These are phyloP conservation scores for Megastigmus dorsalis DNA, from an alignment of 2,888 invertebrate genomes.

Conservation along the genomic window DNA sequence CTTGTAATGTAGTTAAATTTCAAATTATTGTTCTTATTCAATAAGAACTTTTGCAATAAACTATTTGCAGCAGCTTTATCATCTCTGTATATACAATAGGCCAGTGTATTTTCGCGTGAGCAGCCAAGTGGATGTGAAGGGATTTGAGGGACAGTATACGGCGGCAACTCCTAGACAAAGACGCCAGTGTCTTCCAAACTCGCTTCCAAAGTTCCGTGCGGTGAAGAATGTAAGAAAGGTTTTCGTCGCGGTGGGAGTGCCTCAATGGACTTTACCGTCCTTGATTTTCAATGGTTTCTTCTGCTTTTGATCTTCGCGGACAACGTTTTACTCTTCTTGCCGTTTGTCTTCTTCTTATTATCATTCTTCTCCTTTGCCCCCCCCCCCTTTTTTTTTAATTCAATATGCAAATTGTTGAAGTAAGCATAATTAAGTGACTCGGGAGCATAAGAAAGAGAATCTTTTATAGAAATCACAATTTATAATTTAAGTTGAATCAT, in stretches of 20 bases:
- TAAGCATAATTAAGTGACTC: no score
- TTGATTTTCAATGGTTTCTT: conserved; percentile 41
- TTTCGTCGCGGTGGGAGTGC: background rate
- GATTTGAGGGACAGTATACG: background rate
- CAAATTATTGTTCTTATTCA: no score
- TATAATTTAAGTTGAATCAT: no score
- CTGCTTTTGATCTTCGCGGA: conserved; percentile 29
- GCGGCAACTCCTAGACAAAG: conserved; percentile 31
- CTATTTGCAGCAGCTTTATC: no score
- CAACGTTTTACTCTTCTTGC: background rate
- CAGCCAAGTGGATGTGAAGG: background rate
- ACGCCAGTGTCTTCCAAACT: background rate
- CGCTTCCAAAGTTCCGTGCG: conserved; percentile 24
- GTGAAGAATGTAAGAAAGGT: conserved; percentile 1
- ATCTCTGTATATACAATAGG: no score
- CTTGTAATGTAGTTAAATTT: no score
- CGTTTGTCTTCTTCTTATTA: background rate
- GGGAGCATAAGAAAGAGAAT: no score
- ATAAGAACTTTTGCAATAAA: no score
- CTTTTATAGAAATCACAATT: no score
- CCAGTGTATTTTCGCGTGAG: no score
- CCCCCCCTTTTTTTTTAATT: background rate
- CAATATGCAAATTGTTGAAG: conserved; percentile 19
- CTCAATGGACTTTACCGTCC: conserved; percentile 33
- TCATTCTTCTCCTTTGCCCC: no score